These are phyloP conservation scores for Styela plicata DNA, from an alignment of 23 tunicate genomes.

Conservation along the genomic window DNA sequence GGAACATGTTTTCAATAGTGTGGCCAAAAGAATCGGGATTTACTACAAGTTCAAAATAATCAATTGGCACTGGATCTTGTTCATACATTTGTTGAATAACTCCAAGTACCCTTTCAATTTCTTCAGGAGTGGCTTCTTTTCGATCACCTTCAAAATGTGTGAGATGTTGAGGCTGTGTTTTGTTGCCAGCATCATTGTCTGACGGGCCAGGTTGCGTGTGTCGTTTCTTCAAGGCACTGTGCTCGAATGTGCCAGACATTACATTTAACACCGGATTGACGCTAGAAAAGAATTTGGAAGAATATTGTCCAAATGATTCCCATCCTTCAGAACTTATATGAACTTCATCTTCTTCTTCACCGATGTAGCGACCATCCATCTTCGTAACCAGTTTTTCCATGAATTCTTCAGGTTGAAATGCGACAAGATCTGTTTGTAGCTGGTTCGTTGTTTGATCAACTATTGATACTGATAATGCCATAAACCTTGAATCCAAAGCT, in stretches of 20 bases:
- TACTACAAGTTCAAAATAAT: constrained; percentile 80
- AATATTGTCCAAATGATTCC: constrained; percentile 38
- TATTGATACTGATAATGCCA: constrained; percentile 70
- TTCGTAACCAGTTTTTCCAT: constrained; percentile 64
- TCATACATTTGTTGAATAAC: constrained; percentile 41
- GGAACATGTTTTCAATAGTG: constrained; percentile 85
- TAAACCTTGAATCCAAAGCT: constrained; percentile 75
- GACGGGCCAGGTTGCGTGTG: constrained; percentile 8
- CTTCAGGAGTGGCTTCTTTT: constrained; percentile 90
- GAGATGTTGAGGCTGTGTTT: constrained; percentile 49
- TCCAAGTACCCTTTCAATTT: constrained; percentile 70
- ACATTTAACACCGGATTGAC: constrained; percentile 62
- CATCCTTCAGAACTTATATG: constrained; percentile 50
- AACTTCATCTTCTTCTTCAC: constrained; percentile 48
- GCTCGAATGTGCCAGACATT: constrained; percentile 63
- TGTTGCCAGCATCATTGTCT: constrained; percentile 32
- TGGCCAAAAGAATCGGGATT: constrained; percentile 76
- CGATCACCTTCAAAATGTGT: constrained; percentile 54
- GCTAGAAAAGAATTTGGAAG: constrained; percentile 52
- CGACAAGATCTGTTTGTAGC: constrained; percentile 72
- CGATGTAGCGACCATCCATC: constrained; percentile 9
- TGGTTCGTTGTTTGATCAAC: constrained; percentile 67
- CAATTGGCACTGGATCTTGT: constrained; percentile 60
- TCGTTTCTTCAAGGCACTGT: neutral
- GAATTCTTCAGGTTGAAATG: constrained; percentile 89